A percentile compares a stretch with the other conserved stretches of the same genome.
phyloP scores from a whole-genome alignment of 2,888 invertebrate genomes.

The Drosophila tripunctata region DNA sequence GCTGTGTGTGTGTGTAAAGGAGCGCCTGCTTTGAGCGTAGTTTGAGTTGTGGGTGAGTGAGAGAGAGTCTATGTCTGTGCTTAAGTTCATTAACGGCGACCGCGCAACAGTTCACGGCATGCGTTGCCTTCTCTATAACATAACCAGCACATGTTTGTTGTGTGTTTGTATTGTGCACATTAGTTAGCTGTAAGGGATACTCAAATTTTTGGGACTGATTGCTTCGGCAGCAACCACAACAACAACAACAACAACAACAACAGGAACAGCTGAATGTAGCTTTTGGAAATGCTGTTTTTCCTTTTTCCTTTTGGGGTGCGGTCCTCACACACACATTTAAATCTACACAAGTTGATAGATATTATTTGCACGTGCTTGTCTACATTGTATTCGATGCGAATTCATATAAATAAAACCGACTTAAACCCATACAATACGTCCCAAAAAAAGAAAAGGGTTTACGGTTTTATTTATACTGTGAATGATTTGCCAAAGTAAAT shows the following conservation, averaged over 20 bases:
- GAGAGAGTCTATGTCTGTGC: conserved; percentile 50
- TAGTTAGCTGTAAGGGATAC: conserved; percentile 59
- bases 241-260: conserved; percentile 9
- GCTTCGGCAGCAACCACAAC: conserved; percentile 34
- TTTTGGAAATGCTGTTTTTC: conserved; percentile 29
- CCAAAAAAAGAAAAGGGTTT: conserved; percentile 29
- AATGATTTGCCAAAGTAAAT: conserved; percentile 19
- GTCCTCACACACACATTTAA: conserved; percentile 27
- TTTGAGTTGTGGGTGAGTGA: too few species aligned
- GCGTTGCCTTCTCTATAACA: conserved; percentile 13
- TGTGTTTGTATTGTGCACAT: conserved; percentile 8
- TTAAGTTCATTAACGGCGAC: conserved; percentile 74
- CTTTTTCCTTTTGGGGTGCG: conserved; percentile 30
- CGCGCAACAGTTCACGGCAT: conserved; percentile 72
- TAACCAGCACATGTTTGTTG: not conserved
- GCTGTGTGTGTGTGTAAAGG: conserved; percentile 3
- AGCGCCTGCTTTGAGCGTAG: conserved; percentile 25
- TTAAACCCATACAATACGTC: too few species aligned
- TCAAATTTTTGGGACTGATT: conserved; percentile 47
- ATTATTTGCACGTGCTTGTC: conserved; percentile 63
- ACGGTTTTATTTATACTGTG: conserved; percentile 3
- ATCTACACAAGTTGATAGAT: conserved; percentile 55
- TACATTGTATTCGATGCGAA: conserved; percentile 45
- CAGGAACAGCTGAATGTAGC: conserved; percentile 29
- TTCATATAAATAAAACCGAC: conserved; percentile 36